Conservation (phyloP, 2,797 vertebrate species). For the Propithecus deckenii region DNA sequence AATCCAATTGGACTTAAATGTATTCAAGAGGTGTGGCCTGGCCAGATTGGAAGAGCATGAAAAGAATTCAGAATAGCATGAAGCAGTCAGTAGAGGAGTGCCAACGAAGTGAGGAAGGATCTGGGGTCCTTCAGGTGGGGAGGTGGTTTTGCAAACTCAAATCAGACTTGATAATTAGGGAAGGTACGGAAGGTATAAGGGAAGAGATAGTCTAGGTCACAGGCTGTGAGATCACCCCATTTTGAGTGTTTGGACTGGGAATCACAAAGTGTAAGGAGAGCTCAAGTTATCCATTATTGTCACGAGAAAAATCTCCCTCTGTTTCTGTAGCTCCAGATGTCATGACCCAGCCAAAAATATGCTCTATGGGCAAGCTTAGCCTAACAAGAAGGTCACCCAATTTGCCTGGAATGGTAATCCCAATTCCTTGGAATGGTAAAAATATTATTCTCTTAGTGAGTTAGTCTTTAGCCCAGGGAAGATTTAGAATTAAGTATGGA, state of each 20-base stretch:
- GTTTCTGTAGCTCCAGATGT: neutral
- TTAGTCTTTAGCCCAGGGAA: neutral
- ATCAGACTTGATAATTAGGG: neutral
- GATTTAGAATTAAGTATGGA: neutral
- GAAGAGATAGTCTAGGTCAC: neutral
- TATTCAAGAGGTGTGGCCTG: conserved; percentile 40
- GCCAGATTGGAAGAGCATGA: neutral
- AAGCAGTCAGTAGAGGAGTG: neutral
- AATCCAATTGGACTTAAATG: conserved; percentile 54
- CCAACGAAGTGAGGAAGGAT: neutral
- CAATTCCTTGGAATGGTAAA: neutral
- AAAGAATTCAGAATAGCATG: conserved; percentile 47
- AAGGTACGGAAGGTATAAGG: neutral
- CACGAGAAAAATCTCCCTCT: neutral
- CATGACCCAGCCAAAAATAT: neutral
- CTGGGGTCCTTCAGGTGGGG: neutral
- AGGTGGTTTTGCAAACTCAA: neutral
- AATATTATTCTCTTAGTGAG: neutral
- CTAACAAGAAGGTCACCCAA: neutral
- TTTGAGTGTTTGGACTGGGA: neutral
- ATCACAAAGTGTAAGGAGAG: neutral
- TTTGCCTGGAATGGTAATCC: neutral
- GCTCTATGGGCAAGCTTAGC: neutral
- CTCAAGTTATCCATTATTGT: neutral
- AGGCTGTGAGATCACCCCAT: neutral